Evolutionary conservation across 1,140 invertebrate genomes (phyloP).

Genomic region (Ceratina calcarata): DNA sequence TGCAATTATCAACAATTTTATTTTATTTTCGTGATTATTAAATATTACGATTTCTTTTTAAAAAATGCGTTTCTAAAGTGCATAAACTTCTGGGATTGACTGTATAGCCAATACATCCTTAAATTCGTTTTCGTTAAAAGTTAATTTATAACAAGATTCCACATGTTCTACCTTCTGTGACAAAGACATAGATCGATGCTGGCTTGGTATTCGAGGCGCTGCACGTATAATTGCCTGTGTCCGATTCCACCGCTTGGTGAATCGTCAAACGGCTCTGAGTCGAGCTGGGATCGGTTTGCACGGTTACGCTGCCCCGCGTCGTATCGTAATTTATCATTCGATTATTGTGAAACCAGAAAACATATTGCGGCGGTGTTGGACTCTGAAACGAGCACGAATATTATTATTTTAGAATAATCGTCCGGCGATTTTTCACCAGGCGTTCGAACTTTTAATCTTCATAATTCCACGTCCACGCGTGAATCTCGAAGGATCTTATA

Average conservation of each 20-base stretch:
- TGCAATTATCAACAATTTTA: neutral
- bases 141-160: neutral
- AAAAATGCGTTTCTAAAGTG: too few relatives aligned
- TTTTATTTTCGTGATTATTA: too few relatives aligned
- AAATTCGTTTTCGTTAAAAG: too few relatives aligned
- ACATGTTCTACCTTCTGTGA: slow-evolving; percentile 88
- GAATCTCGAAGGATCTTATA: too few relatives aligned
- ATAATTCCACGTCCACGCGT: too few relatives aligned
- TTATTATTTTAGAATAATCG: neutral
- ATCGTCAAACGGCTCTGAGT: slow-evolving; percentile 92
- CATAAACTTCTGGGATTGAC: too few relatives aligned
- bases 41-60: too few relatives aligned
- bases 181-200: slow-evolving; percentile 93
- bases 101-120: too few relatives aligned
- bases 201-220: slow-evolving; percentile 93
- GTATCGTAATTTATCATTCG: slow-evolving; percentile 96
- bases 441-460: too few relatives aligned
- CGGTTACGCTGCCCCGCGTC: slow-evolving; percentile 89
- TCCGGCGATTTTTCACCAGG: neutral
- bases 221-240: slow-evolving; percentile 95
- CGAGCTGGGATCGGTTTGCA: slow-evolving; percentile 91
- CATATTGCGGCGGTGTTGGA: slow-evolving; percentile 92
- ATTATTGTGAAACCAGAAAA: slow-evolving; percentile 95
- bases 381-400: slow-evolving; percentile 83
- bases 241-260: slow-evolving; percentile 89